Evolutionary conservation across 2,113 vertebrate species (phyloP).

Genomic region (Melospiza georgiana): DNA sequence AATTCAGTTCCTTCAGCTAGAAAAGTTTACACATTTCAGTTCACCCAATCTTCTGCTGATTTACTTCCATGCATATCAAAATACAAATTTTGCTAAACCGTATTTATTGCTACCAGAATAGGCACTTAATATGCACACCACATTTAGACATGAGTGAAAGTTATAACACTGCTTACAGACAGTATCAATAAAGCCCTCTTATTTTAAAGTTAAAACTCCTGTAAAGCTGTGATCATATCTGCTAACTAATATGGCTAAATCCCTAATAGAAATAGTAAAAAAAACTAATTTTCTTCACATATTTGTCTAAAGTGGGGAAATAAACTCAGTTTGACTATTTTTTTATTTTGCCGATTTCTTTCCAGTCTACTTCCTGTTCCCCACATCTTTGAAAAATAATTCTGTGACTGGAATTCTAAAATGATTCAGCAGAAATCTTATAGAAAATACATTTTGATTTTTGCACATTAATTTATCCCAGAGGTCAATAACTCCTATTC

Average conservation of each 20-base stretch:
- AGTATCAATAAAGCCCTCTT: neutral
- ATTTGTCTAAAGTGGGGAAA: neutral
- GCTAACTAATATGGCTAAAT: neutral
- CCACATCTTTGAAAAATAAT: neutral
- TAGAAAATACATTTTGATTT: neutral
- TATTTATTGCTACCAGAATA: neutral
- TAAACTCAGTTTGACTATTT: neutral
- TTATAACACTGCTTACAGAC: neutral
- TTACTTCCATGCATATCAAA: constrained; percentile 51
- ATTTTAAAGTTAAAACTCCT: neutral
- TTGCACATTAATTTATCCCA: neutral
- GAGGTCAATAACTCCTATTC: neutral
- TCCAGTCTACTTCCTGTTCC: neutral
- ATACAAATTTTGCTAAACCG: constrained; percentile 9
- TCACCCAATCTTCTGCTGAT: constrained; percentile 43
- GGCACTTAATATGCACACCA: constrained; percentile 30
- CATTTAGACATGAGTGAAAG: constrained; percentile 11
- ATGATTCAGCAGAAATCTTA: neutral
- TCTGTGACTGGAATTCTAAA: neutral
- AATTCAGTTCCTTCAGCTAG: constrained; percentile 48
- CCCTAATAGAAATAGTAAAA: neutral
- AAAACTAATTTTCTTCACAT: neutral
- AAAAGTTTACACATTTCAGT: constrained; percentile 58
- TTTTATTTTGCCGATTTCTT: neutral
- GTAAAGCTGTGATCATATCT: neutral